Base-by-base conservation (phyloP, 2,113 vertebrate genomes). In the Salvelinus fontinalis region DNA sequence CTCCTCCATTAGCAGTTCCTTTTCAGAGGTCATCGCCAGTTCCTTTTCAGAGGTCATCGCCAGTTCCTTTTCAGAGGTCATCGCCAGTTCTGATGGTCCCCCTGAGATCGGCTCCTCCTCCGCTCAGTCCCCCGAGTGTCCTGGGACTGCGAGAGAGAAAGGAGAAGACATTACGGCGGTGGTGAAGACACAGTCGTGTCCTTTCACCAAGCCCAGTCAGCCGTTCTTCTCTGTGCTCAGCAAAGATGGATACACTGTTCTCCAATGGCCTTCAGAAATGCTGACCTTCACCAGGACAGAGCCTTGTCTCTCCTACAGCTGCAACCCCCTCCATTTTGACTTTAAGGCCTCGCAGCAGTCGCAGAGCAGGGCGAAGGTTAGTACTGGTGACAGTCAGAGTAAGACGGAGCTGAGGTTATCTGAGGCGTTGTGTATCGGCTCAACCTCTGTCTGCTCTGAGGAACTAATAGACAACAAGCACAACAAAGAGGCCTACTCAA, bases 231-330 rank as follows among this genome's bases (percentile, higher is more conserved):
- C 96, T 0, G 95, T 97, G 11, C 79, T 95, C 69, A 95, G 92
- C 84, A 95, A 93, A 86, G 87, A 93, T 7, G 91, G 94, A 3
- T 93, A 92, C 16, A 95, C 92, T n/a, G 76, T 95, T 78, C 95
- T 97, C 84, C 95, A 95, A 74, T 97, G 96, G 96, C 96, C 96
- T 20, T 94, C 95, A 0, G 96, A 97, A 89, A 96, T 97, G 95
- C 81, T 97, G 65, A 84, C 85, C 74, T 95, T 95, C 67, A 97
- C 96, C 8, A 89, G 70, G 65, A 94, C 93, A 11, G 88, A 92
- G 51, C 95, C 95, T n/a, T 91, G 94, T 0, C 77, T 97, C 84
- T 95, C 95, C 5, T 96, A 95, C 0, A 95, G 95, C 74, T 97
- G 96, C 73, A 97, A 97, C 82, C 96, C 96, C 74, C 92, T 97